Percentiles rank a stretch among this genome's conserved stretches.
phyloP scores from a whole-genome alignment of 2,113 vertebrate species.

The Eptesicus fuscus region DNA sequence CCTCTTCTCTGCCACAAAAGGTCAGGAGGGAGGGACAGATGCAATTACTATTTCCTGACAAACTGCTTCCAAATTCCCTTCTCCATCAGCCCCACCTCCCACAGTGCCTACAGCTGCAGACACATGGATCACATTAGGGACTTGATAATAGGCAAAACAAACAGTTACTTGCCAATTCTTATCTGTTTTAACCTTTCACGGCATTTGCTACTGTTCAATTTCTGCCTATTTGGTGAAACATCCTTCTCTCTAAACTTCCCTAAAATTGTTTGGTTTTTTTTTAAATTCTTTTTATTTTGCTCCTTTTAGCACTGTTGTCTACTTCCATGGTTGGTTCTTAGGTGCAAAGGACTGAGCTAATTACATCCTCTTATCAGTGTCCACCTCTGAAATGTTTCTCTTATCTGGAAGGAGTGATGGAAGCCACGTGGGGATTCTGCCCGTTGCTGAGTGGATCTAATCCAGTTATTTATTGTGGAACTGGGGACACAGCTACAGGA shows the following conservation, averaged over 20 bases:
- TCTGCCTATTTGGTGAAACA: neutral
- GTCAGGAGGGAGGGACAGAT: neutral
- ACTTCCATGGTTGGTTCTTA: neutral
- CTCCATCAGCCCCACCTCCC: neutral
- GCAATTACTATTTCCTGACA: neutral
- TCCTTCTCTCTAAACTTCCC: neutral
- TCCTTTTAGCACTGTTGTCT: neutral
- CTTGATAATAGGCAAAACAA: neutral
- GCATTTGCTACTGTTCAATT: neutral
- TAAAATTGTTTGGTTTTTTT: neutral
- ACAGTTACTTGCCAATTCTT: neutral
- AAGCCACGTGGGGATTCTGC: neutral
- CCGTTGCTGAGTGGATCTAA: neutral
- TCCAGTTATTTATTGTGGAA: neutral
- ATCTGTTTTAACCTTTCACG: neutral
- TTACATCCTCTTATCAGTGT: neutral
- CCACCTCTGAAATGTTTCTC: neutral
- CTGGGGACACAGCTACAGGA: neutral
- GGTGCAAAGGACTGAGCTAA: neutral
- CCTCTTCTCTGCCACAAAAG: neutral
- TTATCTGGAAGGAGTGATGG: neutral
- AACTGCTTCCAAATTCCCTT: neutral
- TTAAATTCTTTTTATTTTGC: neutral
- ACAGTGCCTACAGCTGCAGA: neutral
- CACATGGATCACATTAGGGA: neutral